Evolutionary conservation across 2,888 invertebrate genomes (phyloP), one percentile per base, ranked within the genome.

Genomic region (Tipula confusa): DNA sequence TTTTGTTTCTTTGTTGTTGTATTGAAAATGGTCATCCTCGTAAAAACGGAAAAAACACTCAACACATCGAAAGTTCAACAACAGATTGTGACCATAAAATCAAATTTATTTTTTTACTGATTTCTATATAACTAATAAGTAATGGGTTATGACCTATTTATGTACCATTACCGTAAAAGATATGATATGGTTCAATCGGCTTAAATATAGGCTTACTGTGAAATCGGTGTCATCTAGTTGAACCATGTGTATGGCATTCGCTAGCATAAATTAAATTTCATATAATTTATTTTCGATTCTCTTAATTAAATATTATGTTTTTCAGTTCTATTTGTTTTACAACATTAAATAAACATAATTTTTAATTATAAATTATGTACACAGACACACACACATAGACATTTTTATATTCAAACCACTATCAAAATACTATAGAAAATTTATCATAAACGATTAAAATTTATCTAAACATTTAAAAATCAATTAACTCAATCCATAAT

Each of bases 261-360:
- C 24, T 64, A 64, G 24, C 64, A 64, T 64, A 64, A 64, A 64
- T 64, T 24, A 64, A 24, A 64, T 11, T 24, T 64, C 64, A 64
- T n/a, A n/a, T 64, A 64, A 24, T 64, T 64, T 64, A 64, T 64
- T 64, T 64, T 64, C 24, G 64, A 64, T 64, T 18, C 64, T 24
- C 64, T 64, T 64, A 64, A 64, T 64, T 64, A 64, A 64, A 64
- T 64, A 64, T 64, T 64, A 24, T 64, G 24, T 24, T 64, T 64
- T 64, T 24, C 7, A n/a, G 15, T 31, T 2, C 2, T 48, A 48
- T 24, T 18, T 43, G 15, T 31, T 2, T 3, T 48, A 48, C 64
- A 64, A 24, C 64, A 64, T 24, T 64, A 24, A 24, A 64, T 64
- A 64, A 64, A 64, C 64, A 64, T 64, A 15, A 43, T 1, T 43